Percentiles rank a stretch among this genome's conserved stretches.
Evolutionary conservation across 2,888 invertebrate species (phyloP).

Genomic region (Marronus borbonicus): DNA sequence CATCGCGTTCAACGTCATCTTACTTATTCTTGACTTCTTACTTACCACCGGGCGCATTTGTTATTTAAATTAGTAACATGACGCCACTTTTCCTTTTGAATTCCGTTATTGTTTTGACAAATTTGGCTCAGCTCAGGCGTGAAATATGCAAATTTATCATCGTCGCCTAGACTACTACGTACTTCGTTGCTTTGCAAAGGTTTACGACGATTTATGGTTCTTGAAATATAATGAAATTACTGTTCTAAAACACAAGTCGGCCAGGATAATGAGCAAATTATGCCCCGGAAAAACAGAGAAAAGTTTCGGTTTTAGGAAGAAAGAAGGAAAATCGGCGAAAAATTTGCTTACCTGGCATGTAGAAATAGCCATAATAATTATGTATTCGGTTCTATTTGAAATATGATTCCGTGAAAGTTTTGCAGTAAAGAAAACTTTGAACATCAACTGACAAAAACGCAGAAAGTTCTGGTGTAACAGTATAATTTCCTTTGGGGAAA

Average conservation of each 20-base stretch:
- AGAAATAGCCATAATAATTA: constrained; percentile 17
- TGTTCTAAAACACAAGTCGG: constrained; percentile 30
- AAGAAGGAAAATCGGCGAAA: constrained; percentile 7
- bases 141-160: constrained; percentile 55
- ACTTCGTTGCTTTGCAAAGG: constrained; percentile 26
- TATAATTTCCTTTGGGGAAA: too few relatives aligned
- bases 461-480: too few relatives aligned
- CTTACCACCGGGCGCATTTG: constrained; percentile 26
- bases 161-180: constrained; percentile 26
- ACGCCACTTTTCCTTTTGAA: constrained; percentile 34
- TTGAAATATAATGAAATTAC: constrained; percentile 41
- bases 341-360: constrained; percentile 23
- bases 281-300: not conserved
- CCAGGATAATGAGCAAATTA: constrained; percentile 39
- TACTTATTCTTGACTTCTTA: constrained; percentile 26
- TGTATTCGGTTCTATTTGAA: constrained; percentile 21
- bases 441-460: not conserved
- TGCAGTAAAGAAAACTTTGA: constrained; percentile 28
- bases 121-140: constrained; percentile 52
- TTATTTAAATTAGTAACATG: constrained; percentile 47
- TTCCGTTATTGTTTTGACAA: constrained; percentile 52
- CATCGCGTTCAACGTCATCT: not conserved
- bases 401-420: constrained; percentile 19
- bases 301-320: constrained; percentile 3
- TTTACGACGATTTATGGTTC: constrained; percentile 37